phyloP scores from a whole-genome alignment of 2,113 vertebrate species.

The Campylomormyrus numenius region DNA sequence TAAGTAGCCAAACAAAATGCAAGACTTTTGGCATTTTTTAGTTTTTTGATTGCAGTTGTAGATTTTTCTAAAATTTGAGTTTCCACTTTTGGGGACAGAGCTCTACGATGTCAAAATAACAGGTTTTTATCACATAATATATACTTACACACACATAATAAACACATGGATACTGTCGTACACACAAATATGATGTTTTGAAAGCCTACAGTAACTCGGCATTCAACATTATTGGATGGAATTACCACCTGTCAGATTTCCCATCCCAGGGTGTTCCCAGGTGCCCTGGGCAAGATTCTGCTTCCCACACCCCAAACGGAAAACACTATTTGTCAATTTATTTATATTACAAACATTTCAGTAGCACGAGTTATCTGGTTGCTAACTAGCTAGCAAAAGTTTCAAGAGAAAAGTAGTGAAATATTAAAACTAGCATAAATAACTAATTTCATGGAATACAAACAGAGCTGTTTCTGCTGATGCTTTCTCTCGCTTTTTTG shows the following conservation, averaged over 20 bases:
- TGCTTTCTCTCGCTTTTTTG: background rate
- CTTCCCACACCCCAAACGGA: background rate
- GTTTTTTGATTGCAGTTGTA: too few relatives aligned
- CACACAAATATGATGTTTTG: background rate
- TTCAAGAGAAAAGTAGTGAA: too few relatives aligned
- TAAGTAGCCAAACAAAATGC: too few relatives aligned
- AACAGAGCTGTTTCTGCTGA: background rate
- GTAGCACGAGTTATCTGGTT: background rate
- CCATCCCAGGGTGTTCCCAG: background rate
- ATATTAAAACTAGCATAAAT: background rate
- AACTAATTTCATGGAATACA: background rate
- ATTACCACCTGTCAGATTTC: background rate
- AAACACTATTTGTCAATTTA: background rate
- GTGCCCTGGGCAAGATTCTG: background rate
- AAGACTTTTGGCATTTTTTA: too few relatives aligned
- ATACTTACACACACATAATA: background rate
- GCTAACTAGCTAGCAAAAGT: background rate
- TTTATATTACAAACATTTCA: background rate
- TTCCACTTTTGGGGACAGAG: too few relatives aligned
- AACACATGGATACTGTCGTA: background rate
- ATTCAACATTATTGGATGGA: background rate
- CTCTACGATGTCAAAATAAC: too few relatives aligned
- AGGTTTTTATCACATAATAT: too few relatives aligned
- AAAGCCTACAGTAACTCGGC: background rate
- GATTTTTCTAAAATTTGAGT: too few relatives aligned